These are phyloP conservation scores for Saccostrea cuccullata DNA, from an alignment of 1,140 invertebrate genomes.

Conservation along the genomic window DNA sequence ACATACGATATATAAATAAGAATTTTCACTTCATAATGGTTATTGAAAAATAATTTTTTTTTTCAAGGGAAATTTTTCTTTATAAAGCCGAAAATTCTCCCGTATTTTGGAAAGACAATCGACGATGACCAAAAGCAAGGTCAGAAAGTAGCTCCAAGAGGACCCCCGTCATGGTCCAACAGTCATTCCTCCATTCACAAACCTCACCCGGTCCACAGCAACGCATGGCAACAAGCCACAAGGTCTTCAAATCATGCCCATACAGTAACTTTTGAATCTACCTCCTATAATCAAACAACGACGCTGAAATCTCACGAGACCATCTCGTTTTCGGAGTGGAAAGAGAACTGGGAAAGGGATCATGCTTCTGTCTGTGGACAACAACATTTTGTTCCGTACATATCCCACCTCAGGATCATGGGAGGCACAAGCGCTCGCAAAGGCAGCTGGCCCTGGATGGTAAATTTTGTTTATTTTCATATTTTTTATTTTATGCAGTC, in stretches of 20 bases:
- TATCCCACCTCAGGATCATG: neutral
- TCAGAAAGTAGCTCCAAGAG: neutral
- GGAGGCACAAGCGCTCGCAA: neutral
- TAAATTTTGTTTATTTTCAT: neutral
- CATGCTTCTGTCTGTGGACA: neutral
- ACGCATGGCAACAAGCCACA: neutral
- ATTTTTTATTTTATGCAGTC: no score
- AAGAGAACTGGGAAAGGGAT: neutral
- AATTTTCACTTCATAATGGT: no score
- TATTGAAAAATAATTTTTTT: no score
- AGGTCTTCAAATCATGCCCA: neutral
- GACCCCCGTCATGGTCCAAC: neutral
- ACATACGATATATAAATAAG: no score
- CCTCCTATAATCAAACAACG: neutral
- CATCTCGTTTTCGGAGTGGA: neutral
- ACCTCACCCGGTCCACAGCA: neutral
- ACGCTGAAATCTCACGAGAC: neutral
- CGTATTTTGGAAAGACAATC: neutral
- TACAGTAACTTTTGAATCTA: no score
- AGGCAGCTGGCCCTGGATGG: slow-evolving; percentile 32
- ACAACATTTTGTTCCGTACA: neutral
- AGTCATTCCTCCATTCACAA: neutral
- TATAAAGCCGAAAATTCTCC: neutral
- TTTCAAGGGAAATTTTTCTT: no score
- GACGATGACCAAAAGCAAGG: neutral